Conservation (phyloP, 2,888 invertebrate species). For the Melipona beecheii region DNA sequence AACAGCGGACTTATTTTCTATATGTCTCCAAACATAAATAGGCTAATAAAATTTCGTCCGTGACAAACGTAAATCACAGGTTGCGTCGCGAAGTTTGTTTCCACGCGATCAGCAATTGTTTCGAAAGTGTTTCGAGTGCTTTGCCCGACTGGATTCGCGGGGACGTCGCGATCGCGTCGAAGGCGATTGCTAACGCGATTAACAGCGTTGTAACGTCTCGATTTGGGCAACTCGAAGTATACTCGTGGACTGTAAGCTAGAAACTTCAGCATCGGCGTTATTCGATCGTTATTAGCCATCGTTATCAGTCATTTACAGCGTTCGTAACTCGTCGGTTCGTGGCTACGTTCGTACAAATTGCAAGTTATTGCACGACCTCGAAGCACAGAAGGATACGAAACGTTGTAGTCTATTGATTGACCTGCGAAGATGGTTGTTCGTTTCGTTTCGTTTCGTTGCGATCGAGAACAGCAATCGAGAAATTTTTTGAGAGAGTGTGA, state of each 20-base stretch:
- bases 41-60: not conserved
- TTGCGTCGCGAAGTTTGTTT: not conserved
- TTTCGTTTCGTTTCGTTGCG: not conserved
- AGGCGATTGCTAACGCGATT: not conserved
- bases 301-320: conserved; percentile 14
- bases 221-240: not conserved
- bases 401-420: not conserved
- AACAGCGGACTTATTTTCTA: not conserved
- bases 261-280: not conserved
- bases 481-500: not conserved
- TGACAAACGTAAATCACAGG: not conserved
- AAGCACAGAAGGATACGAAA: not conserved
- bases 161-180: not conserved
- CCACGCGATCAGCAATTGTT: not conserved
- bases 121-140: not conserved
- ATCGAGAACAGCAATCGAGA: conserved; percentile 6
- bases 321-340: not conserved
- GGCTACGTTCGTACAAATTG: not conserved
- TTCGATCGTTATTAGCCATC: conserved; percentile 5
- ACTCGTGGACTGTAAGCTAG: not conserved
- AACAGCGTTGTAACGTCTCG: conserved; percentile 10
- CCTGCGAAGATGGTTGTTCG: not conserved
- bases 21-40: not conserved
- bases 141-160: not conserved
- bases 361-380: conserved; percentile 19